Base-by-base conservation (phyloP, 2,888 invertebrate species). In the Mesorhabditis sp. region DNA sequence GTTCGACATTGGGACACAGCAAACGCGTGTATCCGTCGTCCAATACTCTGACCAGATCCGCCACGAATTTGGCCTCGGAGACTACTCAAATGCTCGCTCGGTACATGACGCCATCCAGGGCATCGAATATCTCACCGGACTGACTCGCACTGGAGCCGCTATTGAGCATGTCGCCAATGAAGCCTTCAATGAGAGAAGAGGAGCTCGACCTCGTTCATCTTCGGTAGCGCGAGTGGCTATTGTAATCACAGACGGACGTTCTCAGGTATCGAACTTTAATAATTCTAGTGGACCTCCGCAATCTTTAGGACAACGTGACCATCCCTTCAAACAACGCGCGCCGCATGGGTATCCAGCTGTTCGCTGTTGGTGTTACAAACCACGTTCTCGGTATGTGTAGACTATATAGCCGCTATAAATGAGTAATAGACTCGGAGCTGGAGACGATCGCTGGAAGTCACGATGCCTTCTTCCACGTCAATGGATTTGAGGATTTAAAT, bases 231-330 rank as follows among this genome's bases (percentile, higher is more conserved):
- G 85, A 73, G 83, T 87, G 0, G 84, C 81, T n/a, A 83, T 87
- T 65, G 85, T 87, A 4, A 84, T 87, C 71, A 86, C 86, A 4
- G 86, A 87, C 70, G 87, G 87, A 45, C 75, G 83, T 65, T 85
- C 85, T 65, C 82, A 78, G 70, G 73, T 75, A 41, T 50, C 7
- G 10, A 50, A 50, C 28, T 28, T 28, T 28, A 28, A 28, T 28
- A 28, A 28, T 28, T 28, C 28, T 28, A 28, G 28, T 28, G 28
- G 28, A 28, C 28, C 28, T 28, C 28, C 28, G 28, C 28, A 28
- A 28, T 50, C n/a, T 74, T 65, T 58, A 74, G 75, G 83, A 83
- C 71, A 76, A 81, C 67, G 86, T 87, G 0, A 82, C 82, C 7
- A 62, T 74, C 4, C 81, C 84, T 63, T 82, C 87, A 4, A 73